Conservation (phyloP, 2,797 vertebrate species). For the Etheostoma nigrum region DNA sequence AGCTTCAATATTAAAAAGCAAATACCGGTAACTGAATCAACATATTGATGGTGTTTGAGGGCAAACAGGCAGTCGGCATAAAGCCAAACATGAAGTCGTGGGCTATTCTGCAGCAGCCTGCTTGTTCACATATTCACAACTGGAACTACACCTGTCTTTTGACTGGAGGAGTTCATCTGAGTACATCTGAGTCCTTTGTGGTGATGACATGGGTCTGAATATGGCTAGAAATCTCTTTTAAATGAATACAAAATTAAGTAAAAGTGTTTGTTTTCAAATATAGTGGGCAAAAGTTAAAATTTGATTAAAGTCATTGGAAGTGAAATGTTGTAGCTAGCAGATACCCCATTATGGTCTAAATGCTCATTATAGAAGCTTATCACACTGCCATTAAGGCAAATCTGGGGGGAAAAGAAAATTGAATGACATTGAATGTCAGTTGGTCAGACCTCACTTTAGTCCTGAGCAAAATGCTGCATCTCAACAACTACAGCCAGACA, state of each 20-base stretch:
- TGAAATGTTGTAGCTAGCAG: background rate
- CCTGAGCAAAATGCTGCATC: too few species aligned
- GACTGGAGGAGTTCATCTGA: slow-evolving; percentile 31
- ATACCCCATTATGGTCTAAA: background rate
- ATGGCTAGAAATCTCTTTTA: background rate
- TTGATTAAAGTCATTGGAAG: background rate
- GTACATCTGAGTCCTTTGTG: slow-evolving; percentile 27
- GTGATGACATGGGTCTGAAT: slow-evolving; percentile 1
- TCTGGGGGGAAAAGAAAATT: too few species aligned
- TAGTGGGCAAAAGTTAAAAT: background rate
- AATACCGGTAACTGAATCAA: slow-evolving; percentile 58
- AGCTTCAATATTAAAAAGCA: slow-evolving; percentile 60
- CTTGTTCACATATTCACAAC: slow-evolving; percentile 22
- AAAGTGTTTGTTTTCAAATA: slow-evolving; percentile 9
- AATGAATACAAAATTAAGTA: background rate
- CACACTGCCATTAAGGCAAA: background rate
- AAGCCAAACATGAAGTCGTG: slow-evolving; percentile 28
- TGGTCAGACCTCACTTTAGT: too few species aligned
- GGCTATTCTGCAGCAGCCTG: slow-evolving; percentile 5
- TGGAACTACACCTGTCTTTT: slow-evolving; percentile 25
- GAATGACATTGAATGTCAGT: too few species aligned
- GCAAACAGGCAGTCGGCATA: slow-evolving; percentile 42
- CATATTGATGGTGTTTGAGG: slow-evolving; percentile 62
- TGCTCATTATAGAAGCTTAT: background rate
- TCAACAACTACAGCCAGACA: background rate